Conservation (phyloP, 2,113 vertebrate genomes). For the Pangasianodon hypophthalmus region DNA sequence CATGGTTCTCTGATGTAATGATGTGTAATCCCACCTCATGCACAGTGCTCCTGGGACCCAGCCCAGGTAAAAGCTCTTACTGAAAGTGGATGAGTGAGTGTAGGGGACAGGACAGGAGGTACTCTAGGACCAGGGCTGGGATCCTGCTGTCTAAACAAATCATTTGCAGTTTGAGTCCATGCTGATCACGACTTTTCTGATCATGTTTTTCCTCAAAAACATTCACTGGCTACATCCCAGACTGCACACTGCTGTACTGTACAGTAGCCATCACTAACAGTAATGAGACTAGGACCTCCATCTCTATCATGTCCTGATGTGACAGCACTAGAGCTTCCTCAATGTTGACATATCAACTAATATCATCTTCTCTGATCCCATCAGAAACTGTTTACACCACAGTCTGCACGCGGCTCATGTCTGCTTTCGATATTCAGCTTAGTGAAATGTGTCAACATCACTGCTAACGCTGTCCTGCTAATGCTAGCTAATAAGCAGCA, state of each 20-base stretch:
- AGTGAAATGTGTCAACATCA: background rate
- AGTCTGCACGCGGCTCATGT: background rate
- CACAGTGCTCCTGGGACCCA: background rate
- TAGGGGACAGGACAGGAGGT: background rate
- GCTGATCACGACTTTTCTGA: background rate
- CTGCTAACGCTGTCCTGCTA: background rate
- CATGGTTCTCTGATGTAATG: no score
- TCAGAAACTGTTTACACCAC: background rate
- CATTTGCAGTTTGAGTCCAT: background rate
- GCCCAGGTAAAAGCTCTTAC: background rate
- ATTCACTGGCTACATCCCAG: background rate
- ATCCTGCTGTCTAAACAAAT: background rate
- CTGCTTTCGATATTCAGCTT: background rate
- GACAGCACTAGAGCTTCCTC: background rate
- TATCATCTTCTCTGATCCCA: background rate
- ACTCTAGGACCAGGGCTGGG: background rate
- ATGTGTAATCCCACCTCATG: background rate
- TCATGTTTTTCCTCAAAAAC: background rate
- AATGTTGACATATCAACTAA: background rate
- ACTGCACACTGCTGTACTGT: background rate
- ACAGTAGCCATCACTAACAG: background rate
- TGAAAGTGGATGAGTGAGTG: background rate
- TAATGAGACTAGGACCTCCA: background rate
- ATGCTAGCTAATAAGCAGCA: slow-evolving; percentile 22
- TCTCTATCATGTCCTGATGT: background rate